A percentile compares a stretch with the other conserved stretches of the same genome.
Evolutionary conservation across 2,888 invertebrate genomes (phyloP).

Genomic region (Cylloceria caligata): DNA sequence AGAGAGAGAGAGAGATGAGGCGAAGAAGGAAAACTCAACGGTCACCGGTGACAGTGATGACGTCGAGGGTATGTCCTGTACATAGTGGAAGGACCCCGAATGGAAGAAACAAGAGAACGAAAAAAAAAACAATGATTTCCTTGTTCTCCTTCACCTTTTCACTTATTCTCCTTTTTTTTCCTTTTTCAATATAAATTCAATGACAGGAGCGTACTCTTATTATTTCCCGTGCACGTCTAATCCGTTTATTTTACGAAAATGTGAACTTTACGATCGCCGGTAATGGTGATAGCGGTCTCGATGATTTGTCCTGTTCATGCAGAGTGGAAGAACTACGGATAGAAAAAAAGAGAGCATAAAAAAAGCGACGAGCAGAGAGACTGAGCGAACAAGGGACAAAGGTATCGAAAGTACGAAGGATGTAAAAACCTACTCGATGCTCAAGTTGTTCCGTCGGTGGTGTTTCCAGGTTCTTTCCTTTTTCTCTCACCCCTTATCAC

Average conservation of each 20-base stretch:
- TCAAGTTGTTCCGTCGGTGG: constrained; percentile 31
- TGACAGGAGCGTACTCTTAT: too few relatives aligned
- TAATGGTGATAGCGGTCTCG: neutral
- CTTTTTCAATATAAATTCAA: neutral
- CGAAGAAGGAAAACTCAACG: neutral
- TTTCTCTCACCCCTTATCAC: neutral
- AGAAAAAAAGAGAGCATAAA: neutral
- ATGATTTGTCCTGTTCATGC: neutral
- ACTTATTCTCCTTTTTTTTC: neutral
- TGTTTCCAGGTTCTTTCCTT: neutral
- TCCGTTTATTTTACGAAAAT: too few relatives aligned
- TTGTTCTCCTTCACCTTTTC: neutral
- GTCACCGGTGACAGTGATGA: neutral
- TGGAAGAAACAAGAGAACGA: neutral
- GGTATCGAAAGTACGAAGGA: neutral
- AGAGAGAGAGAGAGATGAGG: neutral
- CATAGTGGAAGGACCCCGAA: neutral
- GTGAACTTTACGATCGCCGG: too few relatives aligned
- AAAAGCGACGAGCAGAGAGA: neutral
- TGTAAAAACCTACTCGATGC: constrained; percentile 18
- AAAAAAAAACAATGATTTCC: neutral
- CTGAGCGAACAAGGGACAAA: neutral
- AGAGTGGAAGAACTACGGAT: neutral
- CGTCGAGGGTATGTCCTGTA: neutral
- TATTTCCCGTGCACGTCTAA: too few relatives aligned